A percentile compares a stretch with the other conserved stretches of the same genome.
These are phyloP conservation scores for Oncorhynchus mykiss DNA, from an alignment of 2,113 vertebrate genomes.

Conservation along the genomic window DNA sequence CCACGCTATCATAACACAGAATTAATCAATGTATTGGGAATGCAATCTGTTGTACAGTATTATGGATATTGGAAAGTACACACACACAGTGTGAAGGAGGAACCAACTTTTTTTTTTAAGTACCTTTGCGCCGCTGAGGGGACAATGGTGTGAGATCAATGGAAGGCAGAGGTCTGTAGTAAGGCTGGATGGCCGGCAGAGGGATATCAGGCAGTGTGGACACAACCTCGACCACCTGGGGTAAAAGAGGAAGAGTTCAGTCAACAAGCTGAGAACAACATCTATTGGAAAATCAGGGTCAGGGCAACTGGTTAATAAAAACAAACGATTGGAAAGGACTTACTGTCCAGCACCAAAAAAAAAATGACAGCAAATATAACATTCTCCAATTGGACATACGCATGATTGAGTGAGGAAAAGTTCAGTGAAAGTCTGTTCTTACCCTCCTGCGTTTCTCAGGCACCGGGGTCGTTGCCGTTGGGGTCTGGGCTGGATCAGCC, in stretches of 20 bases:
- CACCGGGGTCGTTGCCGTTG: slow-evolving; percentile 40
- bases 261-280: neutral
- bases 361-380: neutral
- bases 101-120: neutral
- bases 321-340: neutral
- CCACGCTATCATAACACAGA: neutral
- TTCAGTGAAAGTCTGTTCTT: slow-evolving; percentile 3
- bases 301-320: neutral
- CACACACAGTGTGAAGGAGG: neutral
- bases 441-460: slow-evolving; percentile 71
- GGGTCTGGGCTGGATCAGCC: slow-evolving; percentile 43
- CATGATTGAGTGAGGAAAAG: too few species aligned
- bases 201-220: slow-evolving; percentile 88
- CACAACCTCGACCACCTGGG: slow-evolving; percentile 79
- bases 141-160: slow-evolving; percentile 84
- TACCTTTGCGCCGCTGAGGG: slow-evolving; percentile 93
- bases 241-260: neutral
- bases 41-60: too few species aligned
- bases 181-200: slow-evolving; percentile 87
- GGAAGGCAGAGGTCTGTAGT: slow-evolving; percentile 94
- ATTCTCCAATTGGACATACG: too few species aligned
- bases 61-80: too few species aligned
- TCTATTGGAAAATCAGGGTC: neutral
- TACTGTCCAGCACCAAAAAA: neutral
- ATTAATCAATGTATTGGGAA: too few species aligned